Base-by-base conservation (phyloP, 2,797 vertebrate species). In the Masticophis lateralis region DNA sequence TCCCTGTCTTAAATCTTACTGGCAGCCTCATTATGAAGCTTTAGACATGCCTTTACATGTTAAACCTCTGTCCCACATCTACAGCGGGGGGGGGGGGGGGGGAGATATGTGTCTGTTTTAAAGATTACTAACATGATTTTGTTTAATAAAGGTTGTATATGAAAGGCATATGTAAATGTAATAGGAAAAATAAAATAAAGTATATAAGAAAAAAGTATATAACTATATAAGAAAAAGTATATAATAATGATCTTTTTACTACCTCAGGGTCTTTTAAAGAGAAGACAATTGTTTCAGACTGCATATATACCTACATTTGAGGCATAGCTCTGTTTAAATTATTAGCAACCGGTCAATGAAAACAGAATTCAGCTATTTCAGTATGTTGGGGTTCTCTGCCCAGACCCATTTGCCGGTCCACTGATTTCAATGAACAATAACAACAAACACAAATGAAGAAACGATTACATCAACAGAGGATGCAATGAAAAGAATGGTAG, bases 1-100 rank as follows among this genome's bases (percentile, higher is more conserved):
- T 32, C 61, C 28, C 63, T 69, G 53, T 37, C 37, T 87, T 14
- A 93, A 89, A 91, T 79, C 13, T 47, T 27, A 9, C 11, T 89
- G 20, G 66, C 66, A 63, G 32, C n/a, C 20, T 91, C 47, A 89
- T 55, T 87, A 69, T 16, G 83, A 51, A 22, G 11, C 18, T 55
- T 93, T 61, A 59, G 66, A 51, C 92, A 88, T 93, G 92, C 47
- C 47, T 47, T 18, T 55, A 83, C 66, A 61, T 56, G 86, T 91
- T 47, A 43, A 53, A 60, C 16, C 43, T 61, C 74, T 66, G 14
- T 86, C 18, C 16, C 8, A 9, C 22, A 18, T 51, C 57, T 86
- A 53, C 2, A 88, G 43, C 57, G 91, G 32, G 27, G 57, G 37
- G 37, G 37, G 37, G 37, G 37, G 37, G 37, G 37, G n/a, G 12